Evolutionary conservation across 2,113 vertebrate species (phyloP).

Genomic region (Empidonax alnorum): DNA sequence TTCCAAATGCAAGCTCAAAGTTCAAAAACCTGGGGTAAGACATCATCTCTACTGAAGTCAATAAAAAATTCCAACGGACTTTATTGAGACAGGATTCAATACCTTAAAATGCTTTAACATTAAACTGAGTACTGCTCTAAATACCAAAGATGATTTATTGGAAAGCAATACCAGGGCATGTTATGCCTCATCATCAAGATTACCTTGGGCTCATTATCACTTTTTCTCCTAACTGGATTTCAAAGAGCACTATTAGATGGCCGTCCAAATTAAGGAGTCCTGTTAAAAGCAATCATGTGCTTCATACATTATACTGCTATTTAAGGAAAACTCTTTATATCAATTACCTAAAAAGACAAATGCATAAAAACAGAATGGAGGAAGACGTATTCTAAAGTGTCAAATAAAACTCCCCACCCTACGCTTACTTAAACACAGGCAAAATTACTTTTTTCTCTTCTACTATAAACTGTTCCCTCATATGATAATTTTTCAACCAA

Average conservation of each 20-base stretch:
- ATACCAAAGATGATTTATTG: slow-evolving; percentile 18
- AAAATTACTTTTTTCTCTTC: neutral
- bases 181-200: neutral
- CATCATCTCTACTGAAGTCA: neutral
- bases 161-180: slow-evolving; percentile 21
- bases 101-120: neutral
- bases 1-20: neutral
- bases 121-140: neutral
- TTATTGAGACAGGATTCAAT: neutral
- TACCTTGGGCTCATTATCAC: neutral
- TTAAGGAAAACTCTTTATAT: neutral
- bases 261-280: neutral
- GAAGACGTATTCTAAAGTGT: neutral
- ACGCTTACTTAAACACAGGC: neutral
- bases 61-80: neutral
- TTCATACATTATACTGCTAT: neutral
- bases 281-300: neutral
- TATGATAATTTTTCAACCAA: neutral
- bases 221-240: slow-evolving; percentile 15
- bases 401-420: neutral
- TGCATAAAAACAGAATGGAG: neutral
- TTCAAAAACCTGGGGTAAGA: neutral
- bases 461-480: neutral
- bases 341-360: neutral
- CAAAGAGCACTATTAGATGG: neutral